Evolutionary conservation across 35 echinoderm and acorn worm genomes (phyloP), one percentile per base, ranked within the genome.

Genomic region (Amphiura filiformis): DNA sequence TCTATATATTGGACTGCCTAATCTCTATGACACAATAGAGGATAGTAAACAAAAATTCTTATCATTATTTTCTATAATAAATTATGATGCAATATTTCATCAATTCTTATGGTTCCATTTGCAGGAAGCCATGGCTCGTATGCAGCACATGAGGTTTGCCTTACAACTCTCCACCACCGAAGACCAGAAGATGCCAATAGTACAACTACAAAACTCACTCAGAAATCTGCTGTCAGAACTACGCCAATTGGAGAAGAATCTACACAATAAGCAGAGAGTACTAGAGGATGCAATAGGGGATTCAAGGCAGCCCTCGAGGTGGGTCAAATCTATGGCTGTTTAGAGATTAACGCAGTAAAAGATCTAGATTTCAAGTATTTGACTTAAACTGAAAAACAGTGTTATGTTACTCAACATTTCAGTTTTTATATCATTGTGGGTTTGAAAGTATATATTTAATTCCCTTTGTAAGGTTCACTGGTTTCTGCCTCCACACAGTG

Each of bases 161-260:
- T 78, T 99, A 34, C 90, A 99, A 57, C 83, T 99, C 0, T 89
- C 90, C 1, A 99, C 81, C 84, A 94, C 85, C 4, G 96, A 94
- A 28, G 90, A 99, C 36, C 93, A 98, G 76, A 94, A 94, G 77
- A 90, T 87, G 38, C 96, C 96, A 0, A 92, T 99, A 17, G 81
- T 99, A 87, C 90, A 90, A 76, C 76, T 99, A 32, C 96, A 99
- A 80, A 95, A 99, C 83, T 92, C 93, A 39, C 84, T 99, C 65
- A 92, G 94, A 52, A 96, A 96, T 77, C 84, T 91, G 26, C 78
- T 93, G 35, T 91, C 93, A 5, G 87, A 99, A 26, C 57, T 95
- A 14, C 93, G 96, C 23, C 86, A 89, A 80, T 64, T 99, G 34
- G 96, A 99, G 88, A 94, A 90, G 76, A 93, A 99, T 30, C 88